Evolutionary conservation across 2,888 invertebrate species (phyloP).

Genomic region (Ametastegia equiseti): DNA sequence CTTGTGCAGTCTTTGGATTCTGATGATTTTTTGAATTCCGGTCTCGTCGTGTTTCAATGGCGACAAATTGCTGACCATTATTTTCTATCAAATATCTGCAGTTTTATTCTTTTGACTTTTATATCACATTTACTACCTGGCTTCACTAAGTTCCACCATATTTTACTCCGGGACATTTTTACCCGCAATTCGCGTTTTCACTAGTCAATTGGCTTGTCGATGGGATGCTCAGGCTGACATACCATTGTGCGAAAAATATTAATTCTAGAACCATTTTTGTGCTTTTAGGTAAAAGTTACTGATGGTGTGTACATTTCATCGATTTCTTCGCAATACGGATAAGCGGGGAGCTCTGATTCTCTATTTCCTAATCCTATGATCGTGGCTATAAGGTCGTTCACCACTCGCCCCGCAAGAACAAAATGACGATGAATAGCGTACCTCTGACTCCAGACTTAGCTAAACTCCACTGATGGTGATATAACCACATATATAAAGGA

Average conservation of each 20-base stretch:
- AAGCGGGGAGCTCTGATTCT: not conserved
- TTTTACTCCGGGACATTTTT: not conserved
- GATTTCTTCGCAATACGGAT: not conserved
- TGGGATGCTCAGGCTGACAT: too few species aligned
- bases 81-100: not conserved
- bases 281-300: not conserved
- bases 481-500: conserved; percentile 48
- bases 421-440: conserved; percentile 32
- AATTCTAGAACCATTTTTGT: not conserved
- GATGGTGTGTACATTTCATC: not conserved
- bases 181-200: too few species aligned
- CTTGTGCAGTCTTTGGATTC: not conserved
- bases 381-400: conserved; percentile 14
- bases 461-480: conserved; percentile 44
- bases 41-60: not conserved
- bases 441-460: conserved; percentile 40
- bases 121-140: not conserved
- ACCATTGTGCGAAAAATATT: too few species aligned
- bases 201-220: too few species aligned
- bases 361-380: conserved; percentile 27
- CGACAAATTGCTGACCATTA: not conserved
- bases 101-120: not conserved
- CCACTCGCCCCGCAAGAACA: not conserved
- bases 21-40: not conserved
- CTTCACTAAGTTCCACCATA: too few species aligned